Evolutionary conservation across 2,797 vertebrate species (phyloP), one percentile per base, ranked within the genome.

Genomic region (Microctenopoma stevenorrisi): DNA sequence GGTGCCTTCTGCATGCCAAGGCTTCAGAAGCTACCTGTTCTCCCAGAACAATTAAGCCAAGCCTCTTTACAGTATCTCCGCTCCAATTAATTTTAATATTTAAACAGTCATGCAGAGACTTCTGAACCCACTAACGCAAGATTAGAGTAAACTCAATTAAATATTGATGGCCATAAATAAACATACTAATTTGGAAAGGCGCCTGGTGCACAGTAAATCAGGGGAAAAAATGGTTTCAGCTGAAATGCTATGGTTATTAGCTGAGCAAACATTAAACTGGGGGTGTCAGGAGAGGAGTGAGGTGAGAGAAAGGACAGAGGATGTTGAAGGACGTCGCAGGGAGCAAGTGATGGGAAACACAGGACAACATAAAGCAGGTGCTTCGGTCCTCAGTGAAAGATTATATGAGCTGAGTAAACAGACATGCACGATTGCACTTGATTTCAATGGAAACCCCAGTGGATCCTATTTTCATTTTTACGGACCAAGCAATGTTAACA

Each of bases 81-180:
- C 66, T 88, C 86, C 90, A 91, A 93, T 94, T 92, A 88, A 93
- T 94, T 93, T 94, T 91, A 93, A 93, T 93, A 94, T 93, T 94
- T 93, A 92, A 93, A 93, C 85, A 92, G 91, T 88, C 88, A 87
- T 75, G 79, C 83, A 72, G 89, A 89, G 90, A 92, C 86, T 92
- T 89, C 86, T 91, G 87, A 90, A 89, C 86, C 83, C 83, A 70
- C 86, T 82, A 89, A 92, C 74, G 81, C 78, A 82, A 91, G 91
- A 94, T 92, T 93, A 92, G 88, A 92, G 91, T 90, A 90, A 88
- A 89, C 89, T 85, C 91, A 92, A 93, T 94, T 93, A 94, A 94
- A 93, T 93, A 94, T 94, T 94, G 89, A 94, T 92, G 88, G 87
- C 88, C 86, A 92, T 92, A 94, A 94, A 94, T 93, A 94, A 93